Evolutionary conservation across 2,113 vertebrate genomes (phyloP), one percentile per base, ranked within the genome.

Genomic region (Acanthochromis polyacanthus): DNA sequence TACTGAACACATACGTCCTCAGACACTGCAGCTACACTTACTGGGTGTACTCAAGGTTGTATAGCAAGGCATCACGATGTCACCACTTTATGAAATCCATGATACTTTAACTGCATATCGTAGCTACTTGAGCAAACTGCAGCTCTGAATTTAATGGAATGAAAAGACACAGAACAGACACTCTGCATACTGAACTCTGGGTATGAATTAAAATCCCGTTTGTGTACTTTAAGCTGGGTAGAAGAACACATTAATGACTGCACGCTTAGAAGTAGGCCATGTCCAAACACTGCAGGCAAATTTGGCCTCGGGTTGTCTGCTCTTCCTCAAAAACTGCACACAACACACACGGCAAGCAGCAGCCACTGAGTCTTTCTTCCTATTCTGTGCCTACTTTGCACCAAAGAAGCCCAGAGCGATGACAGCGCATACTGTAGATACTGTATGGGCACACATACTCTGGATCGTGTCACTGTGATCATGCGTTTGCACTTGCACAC

Each of bases 191-290:
- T 19, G 36, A 78, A 65, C 62, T 71, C 36, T 46, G 58, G 56
- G 61, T 62, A 72, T 63, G 43, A 85, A 86, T 90, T 82, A 73
- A 89, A 89, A 85, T 83, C 86, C 84, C 61, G 82, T 81, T 87
- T 82, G 77, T 92, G 78, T 83, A 84, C 78, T 89, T 90, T 79
- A 80, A 88, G 76, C 65, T 80, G 66, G 71, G 65, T 57, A 78
- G 67, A 78, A 76, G 70, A 84, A 52, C 66, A 75, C 74, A 78
- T 86, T 89, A 90, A 91, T 87, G 84, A 79, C 79, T 83, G 82
- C 68, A 87, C 50, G 40, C 69, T 89, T 75, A 83, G 84, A 94
- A 93, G 85, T 93, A 92, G 93, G 89, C 86, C 91, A 92, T 66
- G 79, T 88, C 91, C 79, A 90, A 91, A 81, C 76, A 85, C 84